Conservation (phyloP, 2,113 vertebrate species). For the Lipophrys pholis region DNA sequence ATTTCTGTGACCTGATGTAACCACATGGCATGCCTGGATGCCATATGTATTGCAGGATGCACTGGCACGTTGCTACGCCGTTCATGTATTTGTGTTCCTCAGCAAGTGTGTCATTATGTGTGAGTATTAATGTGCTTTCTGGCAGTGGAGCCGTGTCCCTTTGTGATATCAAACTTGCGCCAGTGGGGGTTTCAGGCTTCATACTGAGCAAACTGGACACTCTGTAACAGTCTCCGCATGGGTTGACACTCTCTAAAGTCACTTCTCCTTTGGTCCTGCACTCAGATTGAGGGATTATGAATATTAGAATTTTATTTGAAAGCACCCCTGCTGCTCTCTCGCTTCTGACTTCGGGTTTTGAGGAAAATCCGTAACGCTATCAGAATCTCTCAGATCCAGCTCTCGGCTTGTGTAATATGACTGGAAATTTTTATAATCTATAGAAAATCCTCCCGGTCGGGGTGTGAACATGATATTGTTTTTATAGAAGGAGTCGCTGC, state of each 20-base stretch:
- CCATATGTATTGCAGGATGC: constrained; percentile 5
- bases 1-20: constrained; percentile 11
- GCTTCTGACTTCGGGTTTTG: constrained; percentile 7
- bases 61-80: background rate
- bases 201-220: constrained; percentile 31
- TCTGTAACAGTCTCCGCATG: constrained; percentile 32
- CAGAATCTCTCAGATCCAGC: background rate
- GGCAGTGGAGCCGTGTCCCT: constrained; percentile 26
- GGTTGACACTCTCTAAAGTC: constrained; percentile 21
- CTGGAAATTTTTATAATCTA: constrained; percentile 1
- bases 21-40: constrained; percentile 4
- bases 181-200: constrained; percentile 40
- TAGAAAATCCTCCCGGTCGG: background rate
- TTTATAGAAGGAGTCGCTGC: constrained; percentile 43
- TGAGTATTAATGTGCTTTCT: constrained; percentile 41
- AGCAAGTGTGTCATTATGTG: constrained; percentile 37
- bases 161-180: constrained; percentile 44
- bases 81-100: constrained; percentile 2
- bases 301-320: constrained; percentile 54
- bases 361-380: constrained; percentile 1
- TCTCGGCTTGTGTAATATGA: constrained; percentile 9
- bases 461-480: constrained; percentile 48
- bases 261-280: constrained; percentile 34
- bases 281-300: constrained; percentile 45
- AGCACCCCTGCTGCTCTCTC: constrained; percentile 28